phyloP scores from a whole-genome alignment of 2,113 vertebrate genomes.

The Piprites chloris region DNA sequence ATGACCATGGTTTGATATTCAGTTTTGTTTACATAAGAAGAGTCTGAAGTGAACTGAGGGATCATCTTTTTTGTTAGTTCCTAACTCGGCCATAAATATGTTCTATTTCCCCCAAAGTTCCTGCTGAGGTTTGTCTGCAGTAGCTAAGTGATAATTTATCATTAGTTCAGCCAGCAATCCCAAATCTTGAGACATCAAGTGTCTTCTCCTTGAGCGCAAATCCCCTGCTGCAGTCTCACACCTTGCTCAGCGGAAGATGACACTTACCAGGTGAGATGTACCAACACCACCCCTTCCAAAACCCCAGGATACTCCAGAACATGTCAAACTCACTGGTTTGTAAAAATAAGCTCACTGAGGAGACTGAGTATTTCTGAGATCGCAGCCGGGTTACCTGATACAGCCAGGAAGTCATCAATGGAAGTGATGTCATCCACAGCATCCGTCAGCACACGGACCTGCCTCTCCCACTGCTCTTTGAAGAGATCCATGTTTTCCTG shows the following conservation, averaged over 20 bases:
- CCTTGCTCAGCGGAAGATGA: not conserved
- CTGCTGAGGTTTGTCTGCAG: not conserved
- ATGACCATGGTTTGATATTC: not conserved
- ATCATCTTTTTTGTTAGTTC: slow-evolving; percentile 17
- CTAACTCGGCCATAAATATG: not conserved
- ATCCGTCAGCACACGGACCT: slow-evolving; percentile 94
- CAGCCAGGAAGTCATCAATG: slow-evolving; percentile 97
- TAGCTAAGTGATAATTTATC: not conserved
- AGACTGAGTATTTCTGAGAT: not conserved
- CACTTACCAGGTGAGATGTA: not conserved
- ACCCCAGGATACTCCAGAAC: not conserved
- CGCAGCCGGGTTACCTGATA: slow-evolving; percentile 83
- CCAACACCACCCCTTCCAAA: not conserved
- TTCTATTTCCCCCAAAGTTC: not conserved
- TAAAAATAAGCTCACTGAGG: not conserved
- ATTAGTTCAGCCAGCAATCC: not conserved
- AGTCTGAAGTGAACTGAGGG: slow-evolving; percentile 35
- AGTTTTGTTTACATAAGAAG: slow-evolving; percentile 50
- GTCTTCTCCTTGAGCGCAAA: not conserved
- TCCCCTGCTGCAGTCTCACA: not conserved
- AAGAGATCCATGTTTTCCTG: slow-evolving; percentile 99
- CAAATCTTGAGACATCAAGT: not conserved
- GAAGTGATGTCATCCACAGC: slow-evolving; percentile 99
- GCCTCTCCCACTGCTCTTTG: slow-evolving; percentile 98
- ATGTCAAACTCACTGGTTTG: not conserved